Percentiles rank a stretch among this genome's conserved stretches.
Evolutionary conservation across 2,113 vertebrate genomes (phyloP).

Genomic region (Myiopsitta monachus): DNA sequence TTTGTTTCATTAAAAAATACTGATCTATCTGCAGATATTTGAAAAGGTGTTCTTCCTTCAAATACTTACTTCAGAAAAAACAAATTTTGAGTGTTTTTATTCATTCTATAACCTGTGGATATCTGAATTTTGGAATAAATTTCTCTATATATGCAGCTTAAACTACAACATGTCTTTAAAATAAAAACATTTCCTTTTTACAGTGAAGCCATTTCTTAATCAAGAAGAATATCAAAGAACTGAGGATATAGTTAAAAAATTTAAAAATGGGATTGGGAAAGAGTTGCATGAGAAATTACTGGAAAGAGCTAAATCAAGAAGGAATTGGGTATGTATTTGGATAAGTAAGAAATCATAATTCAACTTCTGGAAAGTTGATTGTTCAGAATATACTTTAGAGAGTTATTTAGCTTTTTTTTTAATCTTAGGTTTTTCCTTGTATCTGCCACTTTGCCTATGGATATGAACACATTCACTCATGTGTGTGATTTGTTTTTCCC

Average conservation of each 20-base stretch:
- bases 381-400: not conserved
- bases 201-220: slow-evolving; percentile 90
- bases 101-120: not conserved
- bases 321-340: slow-evolving; percentile 86
- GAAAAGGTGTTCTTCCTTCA: not conserved
- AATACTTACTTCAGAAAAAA: not conserved
- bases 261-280: slow-evolving; percentile 85
- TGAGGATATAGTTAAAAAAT: slow-evolving; percentile 79
- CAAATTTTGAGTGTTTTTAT: not conserved
- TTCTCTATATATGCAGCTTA: not conserved
- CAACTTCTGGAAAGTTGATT: not conserved
- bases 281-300: slow-evolving; percentile 89
- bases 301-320: slow-evolving; percentile 84
- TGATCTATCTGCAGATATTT: not conserved
- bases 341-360: not conserved
- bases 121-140: not conserved
- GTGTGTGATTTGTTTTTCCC: not conserved
- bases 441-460: not conserved
- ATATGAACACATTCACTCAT: not conserved
- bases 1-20: not conserved
- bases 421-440: not conserved
- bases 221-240: slow-evolving; percentile 85
- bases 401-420: not conserved
- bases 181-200: slow-evolving; percentile 23
- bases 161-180: not conserved